Conservation (phyloP, 2,888 invertebrate genomes). For the Ormia ochracea region DNA sequence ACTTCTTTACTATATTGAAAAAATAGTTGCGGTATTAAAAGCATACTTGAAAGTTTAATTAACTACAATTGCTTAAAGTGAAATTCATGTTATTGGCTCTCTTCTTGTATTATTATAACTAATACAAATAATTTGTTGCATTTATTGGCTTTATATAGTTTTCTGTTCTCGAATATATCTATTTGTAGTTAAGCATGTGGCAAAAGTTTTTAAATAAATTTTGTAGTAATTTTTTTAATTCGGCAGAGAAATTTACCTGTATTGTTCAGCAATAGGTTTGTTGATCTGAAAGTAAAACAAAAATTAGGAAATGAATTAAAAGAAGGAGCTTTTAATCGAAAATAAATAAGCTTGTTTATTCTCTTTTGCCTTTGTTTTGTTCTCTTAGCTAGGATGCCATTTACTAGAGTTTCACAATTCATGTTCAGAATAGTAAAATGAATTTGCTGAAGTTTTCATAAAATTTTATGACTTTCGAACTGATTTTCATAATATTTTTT, state of each 20-base stretch:
- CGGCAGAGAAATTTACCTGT: conserved; percentile 28
- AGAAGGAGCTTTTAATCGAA: neutral
- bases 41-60: conserved; percentile 55
- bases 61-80: conserved; percentile 59
- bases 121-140: neutral
- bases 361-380: too few relatives aligned
- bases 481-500: too few relatives aligned
- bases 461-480: too few relatives aligned
- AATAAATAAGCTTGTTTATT: too few relatives aligned
- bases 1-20: conserved; percentile 30
- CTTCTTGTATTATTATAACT: conserved; percentile 18
- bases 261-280: neutral
- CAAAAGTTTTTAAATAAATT: conserved; percentile 2
- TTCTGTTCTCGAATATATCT: too few relatives aligned
- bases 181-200: neutral
- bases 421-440: too few relatives aligned
- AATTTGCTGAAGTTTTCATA: too few relatives aligned
- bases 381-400: too few relatives aligned
- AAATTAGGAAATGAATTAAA: neutral
- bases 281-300: conserved; percentile 40
- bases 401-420: too few relatives aligned
- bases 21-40: conserved; percentile 21
- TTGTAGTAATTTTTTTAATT: conserved; percentile 1
- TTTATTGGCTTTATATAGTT: conserved; percentile 16
- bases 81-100: conserved; percentile 60